Evolutionary conservation across 2,797 vertebrate species (phyloP).

Genomic region (Lepilemur ruficaudatus): DNA sequence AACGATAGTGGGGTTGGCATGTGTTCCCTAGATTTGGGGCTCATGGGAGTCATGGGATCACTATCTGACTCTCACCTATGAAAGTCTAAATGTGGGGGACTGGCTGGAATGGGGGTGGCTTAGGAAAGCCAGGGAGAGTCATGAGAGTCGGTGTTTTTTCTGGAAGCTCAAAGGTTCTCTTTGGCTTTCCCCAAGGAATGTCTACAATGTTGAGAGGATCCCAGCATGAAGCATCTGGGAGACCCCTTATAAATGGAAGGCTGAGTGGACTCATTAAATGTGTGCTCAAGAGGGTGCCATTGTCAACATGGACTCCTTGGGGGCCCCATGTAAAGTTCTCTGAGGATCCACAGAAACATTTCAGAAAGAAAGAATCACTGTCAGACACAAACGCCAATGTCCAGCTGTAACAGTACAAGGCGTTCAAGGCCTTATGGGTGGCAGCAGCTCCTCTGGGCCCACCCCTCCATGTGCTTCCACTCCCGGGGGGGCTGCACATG

Average conservation of each 20-base stretch:
- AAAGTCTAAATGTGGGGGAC: not conserved
- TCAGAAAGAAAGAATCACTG: not conserved
- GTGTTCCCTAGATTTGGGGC: too few species aligned
- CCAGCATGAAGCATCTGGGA: not conserved
- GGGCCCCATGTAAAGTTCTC: fast-evolving
- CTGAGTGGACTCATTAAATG: not conserved
- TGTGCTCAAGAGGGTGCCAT: fast-evolving
- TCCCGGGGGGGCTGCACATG: not conserved
- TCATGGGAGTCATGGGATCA: not conserved
- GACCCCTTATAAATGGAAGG: too few species aligned
- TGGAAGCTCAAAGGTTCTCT: not conserved
- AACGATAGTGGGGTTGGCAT: not conserved
- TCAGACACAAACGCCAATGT: fast-evolving
- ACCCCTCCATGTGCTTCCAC: fast-evolving
- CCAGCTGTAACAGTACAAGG: too few species aligned
- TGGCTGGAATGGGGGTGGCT: not conserved
- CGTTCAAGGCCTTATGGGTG: fast-evolving
- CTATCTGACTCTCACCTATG: not conserved
- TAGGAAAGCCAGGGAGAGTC: not conserved
- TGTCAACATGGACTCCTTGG: not conserved
- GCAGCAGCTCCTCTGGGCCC: fast-evolving
- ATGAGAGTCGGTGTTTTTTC: not conserved
- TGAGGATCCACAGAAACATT: not conserved
- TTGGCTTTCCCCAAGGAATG: not conserved
- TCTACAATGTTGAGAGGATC: fast-evolving